Percentiles rank a stretch among this genome's conserved stretches.
Conservation (phyloP, 2,113 vertebrate genomes). For the Triplophysa siluroides region DNA sequence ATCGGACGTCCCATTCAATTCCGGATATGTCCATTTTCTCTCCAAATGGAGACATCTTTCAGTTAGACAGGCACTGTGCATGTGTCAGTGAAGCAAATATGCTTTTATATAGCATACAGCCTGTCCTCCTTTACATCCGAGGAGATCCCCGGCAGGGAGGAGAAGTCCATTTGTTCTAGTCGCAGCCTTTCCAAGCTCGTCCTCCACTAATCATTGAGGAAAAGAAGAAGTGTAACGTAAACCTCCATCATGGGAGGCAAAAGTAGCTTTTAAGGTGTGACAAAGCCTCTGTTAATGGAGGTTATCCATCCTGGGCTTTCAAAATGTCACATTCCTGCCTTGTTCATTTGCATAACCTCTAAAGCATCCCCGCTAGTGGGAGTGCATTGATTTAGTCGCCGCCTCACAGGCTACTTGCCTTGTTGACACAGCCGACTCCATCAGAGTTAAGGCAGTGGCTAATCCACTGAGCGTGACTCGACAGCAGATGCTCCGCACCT, state of each 20-base stretch:
- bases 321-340: conserved; percentile 77
- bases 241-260: conserved; percentile 63
- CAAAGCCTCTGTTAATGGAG: conserved; percentile 76
- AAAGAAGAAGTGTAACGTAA: conserved; percentile 59
- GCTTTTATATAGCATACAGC: conserved; percentile 45
- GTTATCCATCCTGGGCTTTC: conserved; percentile 78
- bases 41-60: conserved; percentile 1
- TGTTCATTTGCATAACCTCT: conserved; percentile 79
- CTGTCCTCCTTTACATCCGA: conserved; percentile 62
- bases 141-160: conserved; percentile 54
- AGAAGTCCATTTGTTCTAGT: conserved; percentile 70
- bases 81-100: conserved; percentile 27
- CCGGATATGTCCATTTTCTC: conserved; percentile 1
- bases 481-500: conserved; percentile 53
- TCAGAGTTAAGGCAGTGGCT: conserved; percentile 68
- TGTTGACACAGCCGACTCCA: conserved; percentile 74
- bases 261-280: conserved; percentile 77
- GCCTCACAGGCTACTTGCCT: conserved; percentile 65
- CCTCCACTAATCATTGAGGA: conserved; percentile 71
- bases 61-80: conserved; percentile 10
- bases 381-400: conserved; percentile 71
- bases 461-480: conserved; percentile 70
- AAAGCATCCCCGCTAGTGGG: conserved; percentile 64
- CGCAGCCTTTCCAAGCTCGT: conserved; percentile 65
- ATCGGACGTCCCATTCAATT: not conserved